Base-by-base conservation (phyloP, 2,797 vertebrate species). In the Enteromius unitaeniatus region DNA sequence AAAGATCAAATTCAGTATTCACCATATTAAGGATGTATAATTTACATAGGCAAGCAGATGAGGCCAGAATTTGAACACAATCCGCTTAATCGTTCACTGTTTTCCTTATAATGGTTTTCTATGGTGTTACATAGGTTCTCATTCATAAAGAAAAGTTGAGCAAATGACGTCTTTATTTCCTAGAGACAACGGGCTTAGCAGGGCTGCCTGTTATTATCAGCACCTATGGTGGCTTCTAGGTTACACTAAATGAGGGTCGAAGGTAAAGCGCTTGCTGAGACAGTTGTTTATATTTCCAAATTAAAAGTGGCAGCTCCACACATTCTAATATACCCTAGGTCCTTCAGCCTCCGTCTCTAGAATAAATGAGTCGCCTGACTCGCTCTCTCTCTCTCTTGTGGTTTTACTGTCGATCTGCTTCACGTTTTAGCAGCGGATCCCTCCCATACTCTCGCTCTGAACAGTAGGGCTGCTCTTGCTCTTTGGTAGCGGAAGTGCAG, bases 271-370 rank as follows among this genome's bases (percentile, higher is more conserved):
- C 70, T 84, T 55, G 28, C 77, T 77, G 79, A 84, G 82, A 85
- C 80, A 84, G 82, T 82, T 89, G 84, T 89, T 87, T 86, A 88
- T 78, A 62, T 87, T 84, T 87, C 69, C 82, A 87, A 90, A 87
- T 86, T 78, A 85, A 88, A 87, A 84, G 73, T 84, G 84, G 82
- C 84, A 73, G 79, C 83, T 78, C 58, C 23, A 75, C 83, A 82
- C 60, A 72, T 85, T 85, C 51, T 65, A 78, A 83, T 86, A 83
- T 78, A 70, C 78, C 81, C 34, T 4, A 65, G 65, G 85, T 82
- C 83, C 77, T 23, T 73, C 49, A 5, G 74, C 23, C 73, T 79
- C 40, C 7, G 9, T 83, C 81, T 79, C 53, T 70, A 26, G 78
- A 87, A 88, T 83, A 85, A 78, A 87, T 72, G 74, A 89, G 58